Base-by-base conservation (phyloP, 2,888 invertebrate species). In the Aspidapion aeneum region DNA sequence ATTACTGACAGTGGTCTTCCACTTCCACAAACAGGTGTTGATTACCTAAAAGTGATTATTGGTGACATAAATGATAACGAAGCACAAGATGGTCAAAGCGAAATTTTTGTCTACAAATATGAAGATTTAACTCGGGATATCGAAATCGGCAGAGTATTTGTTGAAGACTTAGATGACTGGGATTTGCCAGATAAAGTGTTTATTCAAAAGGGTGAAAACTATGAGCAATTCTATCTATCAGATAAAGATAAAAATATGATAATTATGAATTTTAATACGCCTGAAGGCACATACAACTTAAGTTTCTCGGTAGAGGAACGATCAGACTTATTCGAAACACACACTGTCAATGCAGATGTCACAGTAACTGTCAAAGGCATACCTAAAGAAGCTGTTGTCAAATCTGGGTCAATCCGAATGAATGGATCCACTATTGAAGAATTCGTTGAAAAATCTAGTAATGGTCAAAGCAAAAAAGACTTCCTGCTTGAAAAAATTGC, bases 161-260 rank as follows among this genome's bases (percentile, higher is more conserved):
- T 98, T 0, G 87, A 93, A 54, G 98, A 99, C 80, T 86, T 88
- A 0, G 99, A 99, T 75, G 98, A 98, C 77, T 98, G 98, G 98
- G 98, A 99, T 79, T 80, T 96, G 57, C 88, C 87, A 0, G 96
- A 98, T 79, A 99, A 99, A 81, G 81, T 84, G 16, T 99, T 96
- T 77, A 57, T 71, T 5, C 83, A 83, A 66, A 93, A 92, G 90
- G 80, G 84, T 1, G 80, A 80, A 61, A 85, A 87, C 68, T 84
- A 86, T 21, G 71, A 74, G 7, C 85, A 87, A 73, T 96, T 96
- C 78, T 84, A 85, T 19, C 83, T 97, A 3, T 87, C 93, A 72
- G 80, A 82, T 35, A 69, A 62, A 35, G 85, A 87, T 63, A 91
- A 87, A 17, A 97, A 97, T 1, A 91, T 92, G 88, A 93, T 98